Evolutionary conservation across 2,113 vertebrate genomes (phyloP).

Genomic region (Takifugu bimaculatus): DNA sequence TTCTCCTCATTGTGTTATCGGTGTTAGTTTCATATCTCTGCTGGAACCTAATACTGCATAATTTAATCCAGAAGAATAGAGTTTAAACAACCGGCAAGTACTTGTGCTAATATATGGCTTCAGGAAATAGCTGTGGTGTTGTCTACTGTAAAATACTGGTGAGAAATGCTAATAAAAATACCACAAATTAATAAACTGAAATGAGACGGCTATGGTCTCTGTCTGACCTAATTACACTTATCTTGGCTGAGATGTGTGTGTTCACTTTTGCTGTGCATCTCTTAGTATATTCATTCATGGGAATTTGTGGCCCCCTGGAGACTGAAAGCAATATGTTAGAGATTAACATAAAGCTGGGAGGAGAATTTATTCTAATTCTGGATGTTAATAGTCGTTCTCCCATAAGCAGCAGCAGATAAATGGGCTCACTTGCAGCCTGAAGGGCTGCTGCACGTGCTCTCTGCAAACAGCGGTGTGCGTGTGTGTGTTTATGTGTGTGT

Average conservation of each 20-base stretch:
- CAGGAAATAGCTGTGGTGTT: slow-evolving; percentile 13
- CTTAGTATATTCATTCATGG: slow-evolving; percentile 27
- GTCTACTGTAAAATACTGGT: slow-evolving; percentile 32
- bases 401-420: slow-evolving; percentile 19
- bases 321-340: slow-evolving; percentile 63
- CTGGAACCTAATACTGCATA: slow-evolving; percentile 38
- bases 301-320: slow-evolving; percentile 48
- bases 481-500: slow-evolving; percentile 21
- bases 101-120: slow-evolving; percentile 29
- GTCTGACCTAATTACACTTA: slow-evolving; percentile 44
- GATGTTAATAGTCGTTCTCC: slow-evolving; percentile 19
- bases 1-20: slow-evolving; percentile 28
- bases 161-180: slow-evolving; percentile 39
- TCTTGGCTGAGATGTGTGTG: slow-evolving; percentile 16
- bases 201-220: slow-evolving; percentile 35
- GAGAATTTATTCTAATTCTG: slow-evolving; percentile 44
- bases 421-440: slow-evolving; percentile 18
- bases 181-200: slow-evolving; percentile 53
- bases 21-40: slow-evolving; percentile 30
- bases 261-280: slow-evolving; percentile 2
- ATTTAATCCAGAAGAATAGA: slow-evolving; percentile 48
- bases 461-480: not conserved
- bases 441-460: slow-evolving; percentile 7
- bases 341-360: slow-evolving; percentile 62
- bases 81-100: slow-evolving; percentile 35